Conservation (phyloP, 2,113 vertebrate species). For the Osmerus eperlanus region DNA sequence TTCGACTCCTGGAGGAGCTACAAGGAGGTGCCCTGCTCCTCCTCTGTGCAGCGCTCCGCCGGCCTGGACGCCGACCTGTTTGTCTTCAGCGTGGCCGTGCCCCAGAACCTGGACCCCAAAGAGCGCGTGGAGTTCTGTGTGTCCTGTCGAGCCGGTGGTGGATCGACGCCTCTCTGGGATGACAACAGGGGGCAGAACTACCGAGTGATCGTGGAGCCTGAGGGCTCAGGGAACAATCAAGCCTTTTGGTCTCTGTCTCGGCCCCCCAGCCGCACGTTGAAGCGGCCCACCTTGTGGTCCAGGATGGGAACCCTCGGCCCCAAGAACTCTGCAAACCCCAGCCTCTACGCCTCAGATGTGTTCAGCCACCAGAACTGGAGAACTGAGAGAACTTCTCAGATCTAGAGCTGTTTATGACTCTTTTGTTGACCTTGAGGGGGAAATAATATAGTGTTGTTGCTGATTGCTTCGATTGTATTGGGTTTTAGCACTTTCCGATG, state of each 20-base stretch:
- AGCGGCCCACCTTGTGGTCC: neutral
- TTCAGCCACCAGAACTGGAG: slow-evolving; percentile 13
- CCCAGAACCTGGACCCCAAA: slow-evolving; percentile 31
- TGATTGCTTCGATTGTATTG: too few species aligned
- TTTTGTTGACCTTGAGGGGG: too few species aligned
- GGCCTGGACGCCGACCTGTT: slow-evolving; percentile 51
- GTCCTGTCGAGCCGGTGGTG: slow-evolving; percentile 46
- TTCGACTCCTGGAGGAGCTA: slow-evolving; percentile 73
- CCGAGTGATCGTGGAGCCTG: slow-evolving; percentile 42
- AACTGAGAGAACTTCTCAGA: too few species aligned
- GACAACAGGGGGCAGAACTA: slow-evolving; percentile 67
- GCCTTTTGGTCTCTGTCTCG: neutral
- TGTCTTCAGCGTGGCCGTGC: slow-evolving; percentile 64
- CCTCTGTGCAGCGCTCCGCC: slow-evolving; percentile 12
- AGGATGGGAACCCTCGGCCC: neutral
- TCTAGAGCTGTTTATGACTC: too few species aligned
- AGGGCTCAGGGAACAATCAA: neutral
- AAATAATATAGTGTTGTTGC: too few species aligned
- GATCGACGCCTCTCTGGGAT: slow-evolving; percentile 51
- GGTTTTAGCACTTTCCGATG: too few species aligned
- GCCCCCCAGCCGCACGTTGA: neutral
- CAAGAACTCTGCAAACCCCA: slow-evolving; percentile 16
- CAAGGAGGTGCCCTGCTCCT: slow-evolving; percentile 65
- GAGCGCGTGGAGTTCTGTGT: slow-evolving; percentile 65
- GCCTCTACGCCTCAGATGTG: slow-evolving; percentile 4